These are phyloP conservation scores for Anniella stebbinsi DNA, from an alignment of 2,797 vertebrate genomes.

Conservation along the genomic window DNA sequence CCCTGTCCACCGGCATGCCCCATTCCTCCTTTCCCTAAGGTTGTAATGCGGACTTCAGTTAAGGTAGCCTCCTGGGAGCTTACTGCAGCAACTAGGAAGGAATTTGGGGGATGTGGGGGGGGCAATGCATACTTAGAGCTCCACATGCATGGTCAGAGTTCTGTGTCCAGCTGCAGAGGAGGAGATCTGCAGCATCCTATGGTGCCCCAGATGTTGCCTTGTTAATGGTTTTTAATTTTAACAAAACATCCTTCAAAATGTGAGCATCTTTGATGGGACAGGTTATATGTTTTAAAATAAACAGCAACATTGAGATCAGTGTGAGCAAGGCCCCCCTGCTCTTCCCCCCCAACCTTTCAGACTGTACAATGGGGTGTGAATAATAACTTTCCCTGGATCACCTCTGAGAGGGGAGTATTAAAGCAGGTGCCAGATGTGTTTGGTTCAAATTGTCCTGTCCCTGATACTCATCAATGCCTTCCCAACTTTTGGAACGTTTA, in stretches of 20 bases:
- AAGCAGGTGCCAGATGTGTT: not conserved
- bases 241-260: not conserved
- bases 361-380: not conserved
- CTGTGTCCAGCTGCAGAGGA: too few relatives aligned
- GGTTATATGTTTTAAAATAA: not conserved
- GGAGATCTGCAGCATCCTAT: too few relatives aligned
- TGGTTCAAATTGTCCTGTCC: not conserved
- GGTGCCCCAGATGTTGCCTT: not conserved
- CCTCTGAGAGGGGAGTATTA: not conserved
- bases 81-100: too few relatives aligned
- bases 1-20: too few relatives aligned
- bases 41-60: too few relatives aligned
- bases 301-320: too few relatives aligned
- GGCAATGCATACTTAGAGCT: too few relatives aligned
- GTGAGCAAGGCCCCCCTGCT: not conserved
- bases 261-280: not conserved
- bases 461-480: not conserved
- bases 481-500: not conserved
- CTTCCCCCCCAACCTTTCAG: not conserved
- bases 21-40: too few relatives aligned
- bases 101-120: too few relatives aligned
- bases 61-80: too few relatives aligned
- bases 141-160: too few relatives aligned
- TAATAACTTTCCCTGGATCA: not conserved
- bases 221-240: not conserved